Conservation (phyloP, 2,797 vertebrate genomes). For the Alcedo quadribrachys region DNA sequence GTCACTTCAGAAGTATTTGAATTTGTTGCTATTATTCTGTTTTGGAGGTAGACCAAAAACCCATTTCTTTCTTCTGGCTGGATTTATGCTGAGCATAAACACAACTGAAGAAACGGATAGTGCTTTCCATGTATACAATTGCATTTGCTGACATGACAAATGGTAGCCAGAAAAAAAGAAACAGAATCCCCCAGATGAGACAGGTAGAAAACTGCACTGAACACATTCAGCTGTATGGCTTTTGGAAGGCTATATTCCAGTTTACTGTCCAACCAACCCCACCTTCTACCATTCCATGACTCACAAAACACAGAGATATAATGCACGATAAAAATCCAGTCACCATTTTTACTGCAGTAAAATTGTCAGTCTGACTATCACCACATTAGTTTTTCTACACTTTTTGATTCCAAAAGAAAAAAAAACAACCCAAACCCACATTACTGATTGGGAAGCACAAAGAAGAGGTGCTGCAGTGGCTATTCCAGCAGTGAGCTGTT, state of each 20-base stretch:
- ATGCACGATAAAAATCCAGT: neutral
- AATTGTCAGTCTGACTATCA: neutral
- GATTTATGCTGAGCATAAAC: neutral
- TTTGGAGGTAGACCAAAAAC: neutral
- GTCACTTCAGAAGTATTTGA: neutral
- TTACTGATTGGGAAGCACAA: neutral
- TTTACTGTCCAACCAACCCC: neutral
- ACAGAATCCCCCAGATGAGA: neutral
- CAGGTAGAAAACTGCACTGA: neutral
- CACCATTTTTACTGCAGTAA: neutral
- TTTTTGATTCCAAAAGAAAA: neutral
- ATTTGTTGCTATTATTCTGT: neutral
- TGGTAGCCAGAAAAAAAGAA: neutral
- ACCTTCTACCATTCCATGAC: neutral
- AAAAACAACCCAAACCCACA: neutral
- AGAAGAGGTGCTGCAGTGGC: neutral
- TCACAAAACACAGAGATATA: neutral
- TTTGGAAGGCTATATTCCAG: neutral
- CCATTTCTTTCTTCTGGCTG: neutral
- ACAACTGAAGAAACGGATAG: neutral
- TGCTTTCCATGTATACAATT: neutral
- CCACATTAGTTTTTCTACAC: neutral
- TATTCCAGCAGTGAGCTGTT: neutral
- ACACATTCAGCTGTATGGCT: neutral
- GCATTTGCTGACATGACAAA: neutral